These are phyloP conservation scores for Heteromormyrus szaboi DNA, from an alignment of 2,797 vertebrate species.

Conservation along the genomic window DNA sequence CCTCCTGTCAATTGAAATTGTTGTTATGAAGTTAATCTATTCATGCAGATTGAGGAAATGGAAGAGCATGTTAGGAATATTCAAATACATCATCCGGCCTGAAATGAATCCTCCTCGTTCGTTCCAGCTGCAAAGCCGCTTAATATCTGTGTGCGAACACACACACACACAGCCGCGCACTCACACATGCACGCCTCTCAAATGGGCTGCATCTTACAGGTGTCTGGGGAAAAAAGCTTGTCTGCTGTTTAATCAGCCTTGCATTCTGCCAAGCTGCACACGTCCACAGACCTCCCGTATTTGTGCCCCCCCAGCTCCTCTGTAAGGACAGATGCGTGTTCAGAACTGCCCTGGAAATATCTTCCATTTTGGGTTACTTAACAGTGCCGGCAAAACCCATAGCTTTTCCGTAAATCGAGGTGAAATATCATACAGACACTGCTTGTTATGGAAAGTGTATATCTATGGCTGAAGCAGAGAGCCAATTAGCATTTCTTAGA, in stretches of 20 bases:
- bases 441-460: neutral
- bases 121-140: neutral
- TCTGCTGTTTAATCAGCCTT: neutral
- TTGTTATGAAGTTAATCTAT: constrained; percentile 4
- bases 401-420: neutral
- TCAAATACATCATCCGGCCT: neutral
- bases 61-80: neutral
- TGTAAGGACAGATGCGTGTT: neutral
- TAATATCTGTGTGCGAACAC: neutral
- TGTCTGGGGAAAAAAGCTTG: neutral
- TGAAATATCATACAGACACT: neutral
- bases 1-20: neutral
- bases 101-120: neutral
- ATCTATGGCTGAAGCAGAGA: neutral
- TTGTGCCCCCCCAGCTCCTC: neutral
- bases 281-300: neutral
- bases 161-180: neutral
- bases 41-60: neutral
- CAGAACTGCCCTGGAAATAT: neutral
- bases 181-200: neutral
- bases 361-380: neutral
- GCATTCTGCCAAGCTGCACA: neutral
- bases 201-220: neutral
- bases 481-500: neutral
- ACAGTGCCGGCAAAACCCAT: neutral